A percentile compares a stretch with the other conserved stretches of the same genome.
Evolutionary conservation across 2,113 vertebrate genomes (phyloP).

Genomic region (Leptosomus discolor): DNA sequence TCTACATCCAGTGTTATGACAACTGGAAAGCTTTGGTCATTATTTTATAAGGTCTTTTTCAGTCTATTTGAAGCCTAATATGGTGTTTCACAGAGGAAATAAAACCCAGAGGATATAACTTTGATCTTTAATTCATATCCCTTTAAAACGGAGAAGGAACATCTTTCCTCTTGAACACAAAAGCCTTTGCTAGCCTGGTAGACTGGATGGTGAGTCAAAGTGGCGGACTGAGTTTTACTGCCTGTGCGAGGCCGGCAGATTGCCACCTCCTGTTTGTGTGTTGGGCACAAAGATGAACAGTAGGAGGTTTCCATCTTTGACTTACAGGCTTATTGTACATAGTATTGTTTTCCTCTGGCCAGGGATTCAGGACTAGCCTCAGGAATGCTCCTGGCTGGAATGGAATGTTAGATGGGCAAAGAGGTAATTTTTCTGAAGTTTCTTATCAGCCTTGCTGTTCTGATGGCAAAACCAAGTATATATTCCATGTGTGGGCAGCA

Average conservation of each 20-base stretch:
- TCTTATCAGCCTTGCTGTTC: background rate
- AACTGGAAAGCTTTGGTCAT: background rate
- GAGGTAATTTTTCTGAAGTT: background rate
- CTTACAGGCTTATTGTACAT: background rate
- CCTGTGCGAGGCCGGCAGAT: background rate
- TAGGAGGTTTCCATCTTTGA: background rate
- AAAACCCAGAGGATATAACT: background rate
- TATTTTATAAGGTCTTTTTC: background rate
- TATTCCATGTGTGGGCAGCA: background rate
- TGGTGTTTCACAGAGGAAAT: background rate
- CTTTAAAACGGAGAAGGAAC: background rate
- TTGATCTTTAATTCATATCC: conserved; percentile 39
- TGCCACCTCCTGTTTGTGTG: background rate
- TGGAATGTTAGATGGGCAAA: background rate
- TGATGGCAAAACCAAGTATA: background rate
- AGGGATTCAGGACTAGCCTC: background rate
- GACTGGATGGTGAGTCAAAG: background rate
- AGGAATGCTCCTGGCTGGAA: background rate
- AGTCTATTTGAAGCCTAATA: background rate
- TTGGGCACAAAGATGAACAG: background rate
- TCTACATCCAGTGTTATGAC: background rate
- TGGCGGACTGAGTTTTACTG: background rate
- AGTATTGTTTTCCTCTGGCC: background rate
- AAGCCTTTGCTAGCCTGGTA: background rate
- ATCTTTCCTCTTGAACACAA: background rate